phyloP scores from a whole-genome alignment of 2,113 vertebrate species.

The Casuarius casuarius region DNA sequence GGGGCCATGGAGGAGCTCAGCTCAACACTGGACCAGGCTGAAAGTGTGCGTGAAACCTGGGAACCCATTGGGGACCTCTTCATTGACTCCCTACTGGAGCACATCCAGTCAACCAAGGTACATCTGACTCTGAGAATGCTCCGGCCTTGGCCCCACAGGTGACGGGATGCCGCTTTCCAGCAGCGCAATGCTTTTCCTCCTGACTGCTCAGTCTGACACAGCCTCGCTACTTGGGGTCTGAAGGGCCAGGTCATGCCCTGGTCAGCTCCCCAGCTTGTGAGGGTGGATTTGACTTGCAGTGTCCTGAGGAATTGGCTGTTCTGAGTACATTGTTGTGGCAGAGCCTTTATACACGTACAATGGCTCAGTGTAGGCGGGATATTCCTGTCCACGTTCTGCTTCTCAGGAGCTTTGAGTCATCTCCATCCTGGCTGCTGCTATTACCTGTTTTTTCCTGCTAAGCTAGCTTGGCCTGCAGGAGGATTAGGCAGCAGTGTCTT shows the following conservation, averaged over 20 bases:
- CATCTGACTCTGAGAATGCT: neutral
- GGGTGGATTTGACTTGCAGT: neutral
- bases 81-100: slow-evolving; percentile 95
- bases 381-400: neutral
- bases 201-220: neutral
- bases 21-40: slow-evolving; percentile 87
- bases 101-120: slow-evolving; percentile 96
- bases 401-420: neutral
- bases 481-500: neutral
- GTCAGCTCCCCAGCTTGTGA: neutral
- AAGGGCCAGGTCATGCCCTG: neutral
- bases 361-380: neutral
- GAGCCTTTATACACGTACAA: neutral
- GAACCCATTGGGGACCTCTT: slow-evolving; percentile 97
- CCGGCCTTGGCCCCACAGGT: neutral
- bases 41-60: slow-evolving; percentile 91
- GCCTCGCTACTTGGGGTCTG: neutral
- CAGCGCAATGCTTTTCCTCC: neutral
- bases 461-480: neutral
- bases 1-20: slow-evolving; percentile 91
- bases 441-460: neutral
- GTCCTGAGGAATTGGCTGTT: neutral
- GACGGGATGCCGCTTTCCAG: neutral
- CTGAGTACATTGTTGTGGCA: neutral
- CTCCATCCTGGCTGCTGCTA: neutral